Conservation (phyloP, 1,140 invertebrate genomes). For the Zophobas atratus region DNA sequence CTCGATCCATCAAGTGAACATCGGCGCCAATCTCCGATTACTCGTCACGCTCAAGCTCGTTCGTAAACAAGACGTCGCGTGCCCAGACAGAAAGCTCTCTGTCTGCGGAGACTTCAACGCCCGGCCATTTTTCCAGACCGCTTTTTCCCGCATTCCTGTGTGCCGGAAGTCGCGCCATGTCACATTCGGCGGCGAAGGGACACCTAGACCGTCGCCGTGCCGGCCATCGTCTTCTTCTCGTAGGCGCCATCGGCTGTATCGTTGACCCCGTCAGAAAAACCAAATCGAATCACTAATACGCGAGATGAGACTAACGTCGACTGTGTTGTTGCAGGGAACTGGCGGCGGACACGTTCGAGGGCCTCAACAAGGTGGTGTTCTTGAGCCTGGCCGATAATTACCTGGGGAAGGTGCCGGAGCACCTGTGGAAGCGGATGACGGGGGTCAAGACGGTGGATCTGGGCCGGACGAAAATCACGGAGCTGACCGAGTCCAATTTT, state of each 20-base stretch:
- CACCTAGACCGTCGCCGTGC: constrained; percentile 42
- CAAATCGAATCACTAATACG: constrained; percentile 7
- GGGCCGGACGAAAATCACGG: constrained; percentile 78
- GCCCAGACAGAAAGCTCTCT: constrained; percentile 41
- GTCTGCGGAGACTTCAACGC: constrained; percentile 36
- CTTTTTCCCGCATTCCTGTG: constrained; percentile 29
- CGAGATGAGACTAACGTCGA: constrained; percentile 9
- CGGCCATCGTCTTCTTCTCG: neutral
- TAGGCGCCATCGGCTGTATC: constrained; percentile 47
- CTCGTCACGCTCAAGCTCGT: neutral
- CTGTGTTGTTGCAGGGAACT: constrained; percentile 72
- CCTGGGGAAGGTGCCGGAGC: constrained; percentile 78
- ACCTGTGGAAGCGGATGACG: constrained; percentile 80
- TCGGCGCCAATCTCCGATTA: neutral
- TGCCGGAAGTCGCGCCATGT: constrained; percentile 57
- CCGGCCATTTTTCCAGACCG: constrained; percentile 13
- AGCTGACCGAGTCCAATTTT: constrained; percentile 75
- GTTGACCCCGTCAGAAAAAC: constrained; percentile 44
- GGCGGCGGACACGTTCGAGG: constrained; percentile 79
- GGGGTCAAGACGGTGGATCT: constrained; percentile 81
- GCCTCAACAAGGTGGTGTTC: constrained; percentile 78
- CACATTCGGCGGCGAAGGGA: constrained; percentile 37
- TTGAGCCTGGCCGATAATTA: constrained; percentile 83
- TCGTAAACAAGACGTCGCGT: constrained; percentile 22
- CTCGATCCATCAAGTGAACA: neutral